Percentiles rank a stretch among this genome's conserved stretches.
phyloP scores from a whole-genome alignment of 2,888 invertebrate species.

The Argyra leucocephala region DNA sequence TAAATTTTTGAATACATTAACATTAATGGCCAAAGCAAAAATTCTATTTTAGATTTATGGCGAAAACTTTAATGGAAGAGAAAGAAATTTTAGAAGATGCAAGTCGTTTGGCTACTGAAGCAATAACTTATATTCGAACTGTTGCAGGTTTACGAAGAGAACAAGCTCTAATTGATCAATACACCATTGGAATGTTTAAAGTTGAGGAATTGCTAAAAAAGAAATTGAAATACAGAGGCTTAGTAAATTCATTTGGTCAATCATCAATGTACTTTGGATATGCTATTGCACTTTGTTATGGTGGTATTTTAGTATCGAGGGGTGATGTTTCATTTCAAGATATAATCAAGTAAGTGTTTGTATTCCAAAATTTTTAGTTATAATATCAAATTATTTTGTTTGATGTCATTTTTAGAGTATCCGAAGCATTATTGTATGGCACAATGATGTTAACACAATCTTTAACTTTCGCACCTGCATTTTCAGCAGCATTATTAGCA shows the following conservation, averaged over 20 bases:
- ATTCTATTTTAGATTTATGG: constrained; percentile 48
- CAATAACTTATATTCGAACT: constrained; percentile 62
- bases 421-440: constrained; percentile 67
- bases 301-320: constrained; percentile 58
- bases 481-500: constrained; percentile 61
- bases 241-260: constrained; percentile 62
- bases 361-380: no score
- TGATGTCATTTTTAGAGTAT: constrained; percentile 52
- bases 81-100: constrained; percentile 57
- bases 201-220: constrained; percentile 47
- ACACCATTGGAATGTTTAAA: constrained; percentile 48
- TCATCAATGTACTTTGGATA: constrained; percentile 64
- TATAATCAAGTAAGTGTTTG: constrained; percentile 58
- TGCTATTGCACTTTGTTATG: constrained; percentile 61
- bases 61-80: constrained; percentile 52
- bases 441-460: constrained; percentile 74
- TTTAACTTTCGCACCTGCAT: constrained; percentile 66
- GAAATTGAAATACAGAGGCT: constrained; percentile 54
- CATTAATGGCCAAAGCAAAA: neutral
- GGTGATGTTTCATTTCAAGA: constrained; percentile 54
- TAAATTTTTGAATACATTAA: constrained; percentile 15
- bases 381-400: no score
- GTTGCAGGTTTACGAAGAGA: constrained; percentile 59
- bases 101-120: constrained; percentile 63
- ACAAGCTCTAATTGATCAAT: constrained; percentile 50